Conservation (phyloP, 2,797 vertebrate species). For the Scolopax rusticola region DNA sequence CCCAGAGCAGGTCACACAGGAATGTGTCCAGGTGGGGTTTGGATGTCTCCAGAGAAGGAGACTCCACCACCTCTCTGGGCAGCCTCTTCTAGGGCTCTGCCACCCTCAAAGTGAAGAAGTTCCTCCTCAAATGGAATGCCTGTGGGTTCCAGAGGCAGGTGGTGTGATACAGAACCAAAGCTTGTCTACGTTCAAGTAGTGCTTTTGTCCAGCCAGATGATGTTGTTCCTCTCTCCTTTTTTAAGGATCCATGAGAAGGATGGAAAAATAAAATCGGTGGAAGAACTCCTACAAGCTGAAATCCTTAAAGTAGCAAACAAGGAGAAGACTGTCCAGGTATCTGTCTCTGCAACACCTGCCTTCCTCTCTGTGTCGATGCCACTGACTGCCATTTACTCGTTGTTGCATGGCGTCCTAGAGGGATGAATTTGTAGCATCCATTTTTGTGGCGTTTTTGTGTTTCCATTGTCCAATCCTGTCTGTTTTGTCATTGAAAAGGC, state of each 20-base stretch:
- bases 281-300: slow-evolving; percentile 87
- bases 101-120: no score
- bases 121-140: background rate
- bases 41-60: no score
- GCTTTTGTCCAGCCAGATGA: rapidly evolving
- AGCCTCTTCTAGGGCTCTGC: no score
- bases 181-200: background rate
- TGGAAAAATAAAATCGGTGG: slow-evolving; percentile 86
- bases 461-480: slow-evolving; percentile 83
- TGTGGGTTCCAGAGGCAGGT: background rate
- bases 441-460: slow-evolving; percentile 65
- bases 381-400: slow-evolving; percentile 64
- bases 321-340: slow-evolving; percentile 88
- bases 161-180: background rate
- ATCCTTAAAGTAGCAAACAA: slow-evolving; percentile 82
- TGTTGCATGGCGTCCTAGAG: slow-evolving; percentile 61
- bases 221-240: background rate
- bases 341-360: background rate
- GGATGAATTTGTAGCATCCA: slow-evolving; percentile 42
- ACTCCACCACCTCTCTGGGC: no score
- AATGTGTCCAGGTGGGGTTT: no score
- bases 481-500: slow-evolving; percentile 87
- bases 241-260: slow-evolving; percentile 91
- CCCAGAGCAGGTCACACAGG: no score
- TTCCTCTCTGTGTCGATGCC: slow-evolving; percentile 54